A percentile compares a stretch with the other conserved stretches of the same genome.
phyloP scores from a whole-genome alignment of 1,140 invertebrate genomes.

The Spodoptera litura region DNA sequence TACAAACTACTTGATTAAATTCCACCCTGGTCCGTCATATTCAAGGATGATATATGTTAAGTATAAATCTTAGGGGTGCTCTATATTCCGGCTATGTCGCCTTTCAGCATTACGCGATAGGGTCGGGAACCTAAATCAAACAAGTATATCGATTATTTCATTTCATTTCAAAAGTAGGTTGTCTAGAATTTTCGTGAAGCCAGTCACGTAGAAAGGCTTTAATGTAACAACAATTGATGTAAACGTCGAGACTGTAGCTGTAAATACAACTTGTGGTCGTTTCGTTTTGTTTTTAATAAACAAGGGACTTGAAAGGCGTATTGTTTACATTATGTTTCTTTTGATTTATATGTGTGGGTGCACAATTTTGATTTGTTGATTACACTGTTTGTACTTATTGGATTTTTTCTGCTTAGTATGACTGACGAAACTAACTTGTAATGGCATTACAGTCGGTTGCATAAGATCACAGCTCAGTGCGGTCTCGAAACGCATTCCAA shows the following conservation, averaged over 20 bases:
- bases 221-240: not conserved
- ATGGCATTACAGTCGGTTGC: no score
- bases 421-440: not conserved
- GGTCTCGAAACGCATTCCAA: no score
- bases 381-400: no score
- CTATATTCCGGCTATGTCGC: constrained; percentile 26
- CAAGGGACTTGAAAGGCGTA: no score
- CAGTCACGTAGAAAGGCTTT: not conserved
- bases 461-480: no score
- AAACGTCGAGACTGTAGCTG: no score
- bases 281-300: no score
- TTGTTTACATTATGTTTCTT: no score
- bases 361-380: no score
- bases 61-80: constrained; percentile 42
- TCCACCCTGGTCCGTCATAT: constrained; percentile 44
- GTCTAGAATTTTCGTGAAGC: constrained; percentile 16
- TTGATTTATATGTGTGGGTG: no score
- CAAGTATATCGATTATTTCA: constrained; percentile 2
- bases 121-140: constrained; percentile 25
- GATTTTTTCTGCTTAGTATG: not conserved
- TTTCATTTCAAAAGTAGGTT: not conserved
- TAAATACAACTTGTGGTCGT: no score
- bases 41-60: constrained; percentile 47
- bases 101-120: constrained; percentile 20
- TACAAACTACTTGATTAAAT: constrained; percentile 52